Conservation (phyloP, 2,888 invertebrate genomes). For the Stenodera caucasica region DNA sequence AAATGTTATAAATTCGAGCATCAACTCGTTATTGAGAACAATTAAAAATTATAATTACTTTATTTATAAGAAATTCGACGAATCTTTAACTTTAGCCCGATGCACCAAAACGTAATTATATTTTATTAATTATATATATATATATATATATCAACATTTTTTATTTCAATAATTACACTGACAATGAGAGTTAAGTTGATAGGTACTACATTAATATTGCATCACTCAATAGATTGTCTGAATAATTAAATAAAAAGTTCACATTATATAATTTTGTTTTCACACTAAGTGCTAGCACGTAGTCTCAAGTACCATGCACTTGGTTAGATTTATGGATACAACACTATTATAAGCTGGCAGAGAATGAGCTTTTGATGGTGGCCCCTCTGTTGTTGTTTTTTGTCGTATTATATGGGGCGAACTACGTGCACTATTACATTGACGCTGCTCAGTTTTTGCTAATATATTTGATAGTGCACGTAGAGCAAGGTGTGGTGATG, state of each 20-base stretch:
- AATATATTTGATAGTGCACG: slow-evolving; percentile 38
- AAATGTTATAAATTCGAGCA: slow-evolving; percentile 17
- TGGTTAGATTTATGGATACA: slow-evolving; percentile 46
- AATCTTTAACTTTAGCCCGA: slow-evolving; percentile 23
- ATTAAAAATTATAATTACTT: slow-evolving; percentile 17
- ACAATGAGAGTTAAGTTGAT: slow-evolving; percentile 27
- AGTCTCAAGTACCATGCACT: slow-evolving; percentile 50
- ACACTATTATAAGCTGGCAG: slow-evolving; percentile 43
- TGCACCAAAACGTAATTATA: slow-evolving; percentile 24
- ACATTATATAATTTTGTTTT: slow-evolving; percentile 31
- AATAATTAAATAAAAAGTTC: slow-evolving; percentile 39
- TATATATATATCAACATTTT: slow-evolving; percentile 13
- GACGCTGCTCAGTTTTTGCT: slow-evolving; percentile 38
- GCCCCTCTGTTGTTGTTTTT: slow-evolving; percentile 26
- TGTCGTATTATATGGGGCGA: slow-evolving; percentile 37
- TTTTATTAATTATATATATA: slow-evolving; percentile 9
- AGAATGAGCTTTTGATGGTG: slow-evolving; percentile 41
- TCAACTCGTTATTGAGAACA: slow-evolving; percentile 13
- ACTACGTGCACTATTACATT: slow-evolving; percentile 41
- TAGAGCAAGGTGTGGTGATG: slow-evolving; percentile 38
- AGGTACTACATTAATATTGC: slow-evolving; percentile 44
- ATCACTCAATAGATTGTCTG: slow-evolving; percentile 51
- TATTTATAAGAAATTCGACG: slow-evolving; percentile 4
- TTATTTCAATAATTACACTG: slow-evolving; percentile 23
- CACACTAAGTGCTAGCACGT: slow-evolving; percentile 47